phyloP scores from a whole-genome alignment of 2,888 invertebrate genomes.

The Cephus pygmeus region DNA sequence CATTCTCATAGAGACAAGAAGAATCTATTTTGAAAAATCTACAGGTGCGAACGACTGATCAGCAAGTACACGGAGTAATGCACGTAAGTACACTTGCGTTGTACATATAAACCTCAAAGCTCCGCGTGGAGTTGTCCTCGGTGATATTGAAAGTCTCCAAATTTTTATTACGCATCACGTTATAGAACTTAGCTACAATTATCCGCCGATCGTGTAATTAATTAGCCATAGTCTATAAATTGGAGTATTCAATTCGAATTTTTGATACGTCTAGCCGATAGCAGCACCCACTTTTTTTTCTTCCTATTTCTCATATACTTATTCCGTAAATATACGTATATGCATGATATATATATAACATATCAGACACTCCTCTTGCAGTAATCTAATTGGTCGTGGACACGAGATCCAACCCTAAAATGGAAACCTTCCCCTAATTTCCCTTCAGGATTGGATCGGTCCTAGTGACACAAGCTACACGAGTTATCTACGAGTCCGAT shows the following conservation, averaged over 20 bases:
- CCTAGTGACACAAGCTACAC: neutral
- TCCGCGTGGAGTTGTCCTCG: neutral
- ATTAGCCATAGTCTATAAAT: neutral
- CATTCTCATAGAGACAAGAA: neutral
- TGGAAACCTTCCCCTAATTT: conserved; percentile 63
- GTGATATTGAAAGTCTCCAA: neutral
- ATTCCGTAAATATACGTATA: neutral
- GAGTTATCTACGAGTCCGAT: neutral
- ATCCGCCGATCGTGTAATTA: neutral
- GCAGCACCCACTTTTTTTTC: neutral
- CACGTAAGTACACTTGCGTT: neutral
- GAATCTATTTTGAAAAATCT: neutral
- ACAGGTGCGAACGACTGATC: neutral
- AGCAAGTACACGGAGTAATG: neutral
- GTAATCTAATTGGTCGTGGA: neutral
- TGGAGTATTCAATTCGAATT: conserved; percentile 9
- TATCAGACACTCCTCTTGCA: neutral
- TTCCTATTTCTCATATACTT: neutral
- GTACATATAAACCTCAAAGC: neutral
- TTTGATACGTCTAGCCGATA: neutral
- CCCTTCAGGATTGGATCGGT: conserved; percentile 47
- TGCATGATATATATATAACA: neutral
- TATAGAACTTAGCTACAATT: neutral
- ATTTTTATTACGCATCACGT: neutral
- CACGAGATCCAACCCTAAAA: conserved; percentile 42